A percentile compares a stretch with the other conserved stretches of the same genome.
These are phyloP conservation scores for Hermodice carunculata DNA, from an alignment of 2,888 invertebrate genomes.

Conservation along the genomic window DNA sequence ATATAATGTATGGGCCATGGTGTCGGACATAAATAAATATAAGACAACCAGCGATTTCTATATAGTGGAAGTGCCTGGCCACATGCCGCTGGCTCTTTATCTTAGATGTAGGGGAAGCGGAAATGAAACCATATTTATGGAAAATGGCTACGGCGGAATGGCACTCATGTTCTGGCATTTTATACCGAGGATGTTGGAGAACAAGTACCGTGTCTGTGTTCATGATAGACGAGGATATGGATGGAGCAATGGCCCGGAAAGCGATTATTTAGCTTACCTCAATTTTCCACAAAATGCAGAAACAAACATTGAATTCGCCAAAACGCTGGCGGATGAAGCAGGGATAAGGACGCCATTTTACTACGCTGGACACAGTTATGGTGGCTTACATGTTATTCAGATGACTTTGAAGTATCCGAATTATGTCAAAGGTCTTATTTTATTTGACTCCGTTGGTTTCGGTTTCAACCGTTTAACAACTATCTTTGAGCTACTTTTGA, in stretches of 20 bases:
- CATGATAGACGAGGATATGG: conserved; percentile 25
- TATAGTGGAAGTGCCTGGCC: conserved; percentile 2
- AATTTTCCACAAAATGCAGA: background rate
- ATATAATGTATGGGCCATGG: no score
- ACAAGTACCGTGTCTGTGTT: conserved; percentile 23
- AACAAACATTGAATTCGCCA: conserved; percentile 11
- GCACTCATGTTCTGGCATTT: conserved; percentile 24
- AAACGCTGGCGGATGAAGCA: background rate
- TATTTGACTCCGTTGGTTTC: conserved; percentile 16
- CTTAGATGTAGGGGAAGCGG: conserved; percentile 21
- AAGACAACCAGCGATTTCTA: no score
- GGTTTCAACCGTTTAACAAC: background rate
- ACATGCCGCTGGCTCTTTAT: conserved; percentile 20
- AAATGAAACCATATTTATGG: conserved; percentile 19
- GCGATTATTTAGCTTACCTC: conserved; percentile 2
- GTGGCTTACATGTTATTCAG: conserved; percentile 11
- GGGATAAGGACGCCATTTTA: conserved; percentile 19
- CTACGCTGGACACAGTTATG: conserved; percentile 27
- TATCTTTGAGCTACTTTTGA: background rate
- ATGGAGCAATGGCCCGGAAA: conserved; percentile 28
- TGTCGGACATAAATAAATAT: no score
- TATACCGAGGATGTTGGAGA: conserved; percentile 10
- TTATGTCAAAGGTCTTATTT: conserved; percentile 24
- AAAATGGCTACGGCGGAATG: conserved; percentile 18
- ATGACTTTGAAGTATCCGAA: conserved; percentile 17